Evolutionary conservation across 2,888 invertebrate genomes (phyloP), one percentile per base, ranked within the genome.

Genomic region (Synergus umbraculus): DNA sequence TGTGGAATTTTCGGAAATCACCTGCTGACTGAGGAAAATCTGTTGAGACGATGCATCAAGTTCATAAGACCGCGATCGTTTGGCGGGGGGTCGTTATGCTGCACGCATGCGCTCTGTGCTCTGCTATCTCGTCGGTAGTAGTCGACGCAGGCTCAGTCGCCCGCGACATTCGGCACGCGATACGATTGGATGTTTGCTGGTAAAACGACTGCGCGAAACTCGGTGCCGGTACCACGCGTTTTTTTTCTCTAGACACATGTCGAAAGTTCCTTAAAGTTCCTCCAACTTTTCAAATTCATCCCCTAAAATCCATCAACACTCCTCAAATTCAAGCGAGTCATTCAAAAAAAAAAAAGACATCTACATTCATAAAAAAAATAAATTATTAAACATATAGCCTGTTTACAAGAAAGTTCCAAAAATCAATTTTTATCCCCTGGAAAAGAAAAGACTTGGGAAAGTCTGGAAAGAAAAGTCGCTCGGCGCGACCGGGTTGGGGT

Each of bases 141-240:
- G 86, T 86, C 87, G 89, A 88, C 88, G 87, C 86, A 86, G 87
- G 89, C 89, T 92, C 92, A 92, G 92, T 91, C 91, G 91, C 85
- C 91, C 91, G 92, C 92, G 91, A 92, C 91, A 91, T 91, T 91
- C 90, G 88, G 91, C 88, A 88, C 90, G 91, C 89, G 91, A 89
- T 89, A 91, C 90, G 89, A 89, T 89, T 88, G 87, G 86, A 83
- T 82, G 82, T 81, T 85, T 67, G 69, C 77, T 78, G 77, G 81
- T 79, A 77, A 79, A 79, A 82, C 84, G 86, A 84, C 81, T 83
- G 81, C 85, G 85, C 85, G 83, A 84, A 83, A 85, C 83, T 82
- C 81, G 83, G 83, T 83, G 78, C 85, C 85, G 84, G 85, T 81
- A 83, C 41, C 86, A 86, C 86, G 85, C 86, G 83, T n/a, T 82